These are phyloP conservation scores for Odontesthes bonariensis DNA, from an alignment of 2,113 vertebrate species.

Conservation along the genomic window DNA sequence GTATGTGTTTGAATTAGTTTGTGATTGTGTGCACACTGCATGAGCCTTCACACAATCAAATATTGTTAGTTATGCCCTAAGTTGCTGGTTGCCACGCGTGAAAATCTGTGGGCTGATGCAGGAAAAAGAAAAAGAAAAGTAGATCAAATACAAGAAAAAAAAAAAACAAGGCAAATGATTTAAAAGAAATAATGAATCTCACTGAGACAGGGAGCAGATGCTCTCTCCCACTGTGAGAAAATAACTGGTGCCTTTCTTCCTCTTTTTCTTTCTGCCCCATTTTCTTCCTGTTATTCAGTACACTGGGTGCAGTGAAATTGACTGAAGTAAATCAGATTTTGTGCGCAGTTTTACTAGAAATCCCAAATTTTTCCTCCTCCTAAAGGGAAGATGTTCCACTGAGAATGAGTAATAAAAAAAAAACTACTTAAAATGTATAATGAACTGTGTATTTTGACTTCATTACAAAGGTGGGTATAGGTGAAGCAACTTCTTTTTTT, in stretches of 20 bases:
- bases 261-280: background rate
- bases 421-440: background rate
- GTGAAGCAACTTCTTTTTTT: background rate
- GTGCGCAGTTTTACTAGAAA: background rate
- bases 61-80: background rate
- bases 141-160: background rate
- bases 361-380: background rate
- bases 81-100: too few relatives aligned
- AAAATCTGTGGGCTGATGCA: background rate
- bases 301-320: background rate
- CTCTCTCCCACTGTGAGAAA: constrained; percentile 15
- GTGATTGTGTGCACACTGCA: constrained; percentile 1
- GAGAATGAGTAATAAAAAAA: background rate
- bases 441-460: background rate
- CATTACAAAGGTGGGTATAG: background rate
- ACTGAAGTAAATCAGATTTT: background rate
- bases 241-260: background rate
- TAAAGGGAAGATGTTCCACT: background rate
- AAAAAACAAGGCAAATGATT: constrained; percentile 7
- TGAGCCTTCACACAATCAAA: background rate
- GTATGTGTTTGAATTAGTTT: background rate
- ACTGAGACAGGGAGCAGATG: constrained; percentile 7
- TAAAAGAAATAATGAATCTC: constrained; percentile 32
- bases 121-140: background rate
- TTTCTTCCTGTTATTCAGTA: background rate